A percentile compares a stretch with the other conserved stretches of the same genome.
phyloP scores from a whole-genome alignment of 92 coral and sea anemone genomes.

The Porites lobata region DNA sequence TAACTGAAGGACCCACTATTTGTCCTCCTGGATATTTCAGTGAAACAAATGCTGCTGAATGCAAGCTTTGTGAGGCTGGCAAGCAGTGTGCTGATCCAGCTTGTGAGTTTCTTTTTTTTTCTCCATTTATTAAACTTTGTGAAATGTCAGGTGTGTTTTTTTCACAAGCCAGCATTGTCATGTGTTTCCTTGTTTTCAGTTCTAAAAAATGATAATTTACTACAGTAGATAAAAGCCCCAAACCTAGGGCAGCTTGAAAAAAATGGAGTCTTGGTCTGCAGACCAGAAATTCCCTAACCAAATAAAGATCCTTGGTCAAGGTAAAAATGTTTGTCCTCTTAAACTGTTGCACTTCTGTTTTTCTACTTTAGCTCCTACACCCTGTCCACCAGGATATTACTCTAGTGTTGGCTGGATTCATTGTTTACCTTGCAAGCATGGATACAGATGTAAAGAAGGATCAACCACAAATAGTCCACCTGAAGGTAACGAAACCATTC shows the following conservation, averaged over 20 bases:
- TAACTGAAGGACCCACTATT: conserved; percentile 82
- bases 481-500: conserved; percentile 70
- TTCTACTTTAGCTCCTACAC: conserved; percentile 78
- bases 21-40: conserved; percentile 92
- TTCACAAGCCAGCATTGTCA: background rate
- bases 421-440: conserved; percentile 85
- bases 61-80: conserved; percentile 91
- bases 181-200: too few species aligned
- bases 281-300: too few species aligned
- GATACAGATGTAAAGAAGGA: conserved; percentile 88
- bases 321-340: background rate
- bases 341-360: background rate
- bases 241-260: background rate
- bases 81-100: conserved; percentile 97
- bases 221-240: background rate
- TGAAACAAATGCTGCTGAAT: conserved; percentile 85
- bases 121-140: too few species aligned
- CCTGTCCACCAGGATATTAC: conserved; percentile 95
- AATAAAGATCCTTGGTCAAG: too few species aligned
- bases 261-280: background rate
- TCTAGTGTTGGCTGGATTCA: conserved; percentile 80
- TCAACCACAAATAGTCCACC: conserved; percentile 89
- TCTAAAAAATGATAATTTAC: background rate
- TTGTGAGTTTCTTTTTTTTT: conserved; percentile 50
- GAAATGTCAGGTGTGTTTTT: background rate